Base-by-base conservation (phyloP, 2,113 vertebrate genomes). In the Tetraodon nigroviridis region DNA sequence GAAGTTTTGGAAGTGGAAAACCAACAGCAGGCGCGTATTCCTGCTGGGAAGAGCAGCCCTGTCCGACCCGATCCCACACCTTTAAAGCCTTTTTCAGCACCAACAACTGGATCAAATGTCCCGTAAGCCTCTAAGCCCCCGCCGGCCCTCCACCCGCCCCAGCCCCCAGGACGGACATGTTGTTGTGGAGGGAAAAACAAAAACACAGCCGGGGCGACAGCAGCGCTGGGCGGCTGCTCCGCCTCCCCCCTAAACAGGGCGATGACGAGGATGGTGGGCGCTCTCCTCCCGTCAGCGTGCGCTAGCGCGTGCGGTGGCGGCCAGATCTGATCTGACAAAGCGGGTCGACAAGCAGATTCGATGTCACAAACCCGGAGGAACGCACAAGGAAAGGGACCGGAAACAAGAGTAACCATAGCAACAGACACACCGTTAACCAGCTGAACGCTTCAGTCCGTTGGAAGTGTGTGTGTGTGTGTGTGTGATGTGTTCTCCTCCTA, bases 91-190 rank as follows among this genome's bases (percentile, higher is more conserved):
- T 2, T 20, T 19, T 55, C 13, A 55, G 24, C 29, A 65, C 54
- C 71, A 69, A 78, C 58, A 46, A 46, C 61, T 72, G 10, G 61
- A 76, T 63, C 68, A 27, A 56, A 67, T 67, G 62, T 56, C 56
- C 75, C 62, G 41, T 69, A 77, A 79, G 59, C 64, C 60, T 8
- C 15, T 46, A 59, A 75, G 8, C n/a, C 52, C 41, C 53, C 51
- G n/a, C n/a, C n/a, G n/a, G n/a, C 32, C 19, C 50, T 37, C 41
- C 50, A 37, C 41, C 18, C 53, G 51, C 32, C 18, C 19, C 47
- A 5, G 41, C 42, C 52, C 50, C 29, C 21, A 48, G 65, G 45
- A 64, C 55, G 4, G 64, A 71, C 79, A 73, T 64, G 61, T 67
- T 61, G 61, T 64, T 71, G 41, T 59, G 52, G n/a, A n/a, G 27